Evolutionary conservation across 2,888 invertebrate genomes (phyloP).

Genomic region (Apamea monoglypha): DNA sequence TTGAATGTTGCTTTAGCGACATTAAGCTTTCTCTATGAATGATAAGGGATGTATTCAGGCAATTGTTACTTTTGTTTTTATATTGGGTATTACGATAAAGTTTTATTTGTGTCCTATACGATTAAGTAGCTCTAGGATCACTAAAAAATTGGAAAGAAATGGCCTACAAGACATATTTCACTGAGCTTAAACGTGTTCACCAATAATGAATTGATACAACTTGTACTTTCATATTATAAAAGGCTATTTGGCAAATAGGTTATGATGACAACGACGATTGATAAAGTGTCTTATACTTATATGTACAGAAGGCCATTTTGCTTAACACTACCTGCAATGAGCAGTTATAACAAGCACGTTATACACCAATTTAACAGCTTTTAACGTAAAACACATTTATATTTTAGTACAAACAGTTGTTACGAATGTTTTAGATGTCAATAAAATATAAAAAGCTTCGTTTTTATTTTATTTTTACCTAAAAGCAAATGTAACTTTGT

Average conservation of each 20-base stretch:
- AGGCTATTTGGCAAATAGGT: constrained; percentile 68
- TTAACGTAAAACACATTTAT: constrained; percentile 88
- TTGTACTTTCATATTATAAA: constrained; percentile 67
- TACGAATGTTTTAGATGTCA: constrained; percentile 89
- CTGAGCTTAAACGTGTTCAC: constrained; percentile 83
- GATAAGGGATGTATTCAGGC: constrained; percentile 78
- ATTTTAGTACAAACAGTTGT: constrained; percentile 90
- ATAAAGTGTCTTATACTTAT: constrained; percentile 79
- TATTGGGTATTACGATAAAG: constrained; percentile 72
- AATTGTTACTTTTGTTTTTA: constrained; percentile 81
- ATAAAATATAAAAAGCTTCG: constrained; percentile 83
- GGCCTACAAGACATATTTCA: constrained; percentile 67
- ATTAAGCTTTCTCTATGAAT: constrained; percentile 83
- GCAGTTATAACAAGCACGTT: constrained; percentile 83
- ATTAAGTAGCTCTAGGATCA: constrained; percentile 63
- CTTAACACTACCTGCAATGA: constrained; percentile 81
- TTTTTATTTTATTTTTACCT: constrained; percentile 71
- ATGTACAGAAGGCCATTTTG: constrained; percentile 79
- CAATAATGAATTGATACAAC: constrained; percentile 69
- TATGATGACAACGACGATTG: constrained; percentile 76
- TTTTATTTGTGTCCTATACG: constrained; percentile 65
- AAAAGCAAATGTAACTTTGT: background rate
- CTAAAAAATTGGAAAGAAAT: constrained; percentile 53
- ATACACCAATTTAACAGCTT: constrained; percentile 85
- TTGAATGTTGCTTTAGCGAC: constrained; percentile 78